Evolutionary conservation across 2,797 vertebrate species (phyloP).

Genomic region (Todus mexicanus): DNA sequence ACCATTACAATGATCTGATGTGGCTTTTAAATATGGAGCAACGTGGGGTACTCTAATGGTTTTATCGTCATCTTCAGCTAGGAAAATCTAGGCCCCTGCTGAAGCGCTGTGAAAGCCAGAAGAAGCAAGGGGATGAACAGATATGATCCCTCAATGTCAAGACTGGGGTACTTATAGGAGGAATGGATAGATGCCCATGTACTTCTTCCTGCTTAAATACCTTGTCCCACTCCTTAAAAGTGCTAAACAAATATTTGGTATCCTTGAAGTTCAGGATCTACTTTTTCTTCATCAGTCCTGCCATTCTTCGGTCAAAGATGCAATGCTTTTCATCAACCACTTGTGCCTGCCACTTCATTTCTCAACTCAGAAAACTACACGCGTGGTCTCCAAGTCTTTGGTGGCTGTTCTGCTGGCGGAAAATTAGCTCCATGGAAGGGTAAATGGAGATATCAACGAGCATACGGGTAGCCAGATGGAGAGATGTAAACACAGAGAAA

Average conservation of each 20-base stretch:
- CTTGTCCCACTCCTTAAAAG: not conserved
- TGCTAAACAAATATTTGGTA: not conserved
- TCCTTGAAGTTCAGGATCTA: not conserved
- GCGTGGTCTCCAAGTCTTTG: not conserved
- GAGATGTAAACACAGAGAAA: constrained; percentile 20
- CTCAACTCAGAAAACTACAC: not conserved
- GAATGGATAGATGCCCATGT: not conserved
- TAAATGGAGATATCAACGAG: constrained; percentile 39
- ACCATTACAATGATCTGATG: not conserved
- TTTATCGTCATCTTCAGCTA: not conserved
- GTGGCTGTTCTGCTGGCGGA: constrained; percentile 4
- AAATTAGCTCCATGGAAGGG: constrained; percentile 29
- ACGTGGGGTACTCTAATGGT: not conserved
- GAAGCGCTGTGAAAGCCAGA: not conserved
- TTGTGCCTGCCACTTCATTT: not conserved
- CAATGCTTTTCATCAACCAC: not conserved
- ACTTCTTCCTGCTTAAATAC: not conserved
- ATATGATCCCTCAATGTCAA: not conserved
- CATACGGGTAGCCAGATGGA: constrained; percentile 54
- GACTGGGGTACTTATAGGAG: not conserved
- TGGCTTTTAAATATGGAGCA: constrained; percentile 4
- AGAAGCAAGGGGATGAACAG: not conserved
- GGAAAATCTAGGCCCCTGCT: not conserved
- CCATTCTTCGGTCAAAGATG: not conserved
- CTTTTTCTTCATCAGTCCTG: not conserved